Evolutionary conservation across 37 sponge, comb jelly and placozoan genomes (phyloP).

Genomic region (Spongia lamella): DNA sequence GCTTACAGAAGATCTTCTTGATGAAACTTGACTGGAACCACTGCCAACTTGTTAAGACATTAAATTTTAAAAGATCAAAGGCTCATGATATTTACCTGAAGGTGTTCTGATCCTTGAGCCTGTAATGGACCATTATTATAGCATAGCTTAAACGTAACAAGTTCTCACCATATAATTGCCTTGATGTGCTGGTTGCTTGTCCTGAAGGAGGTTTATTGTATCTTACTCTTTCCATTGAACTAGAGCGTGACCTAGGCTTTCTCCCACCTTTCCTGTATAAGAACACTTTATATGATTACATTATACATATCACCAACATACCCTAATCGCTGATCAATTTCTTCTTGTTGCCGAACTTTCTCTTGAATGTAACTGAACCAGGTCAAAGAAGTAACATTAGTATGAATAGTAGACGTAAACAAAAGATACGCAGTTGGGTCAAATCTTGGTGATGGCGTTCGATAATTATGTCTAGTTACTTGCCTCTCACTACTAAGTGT

Average conservation of each 20-base stretch:
- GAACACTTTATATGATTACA: too few species aligned
- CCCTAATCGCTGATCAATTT: conserved; percentile 39
- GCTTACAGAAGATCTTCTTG: conserved; percentile 27
- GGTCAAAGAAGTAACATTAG: too few species aligned
- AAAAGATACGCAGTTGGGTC: conserved; percentile 70
- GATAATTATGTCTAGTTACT: background rate
- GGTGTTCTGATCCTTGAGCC: too few species aligned
- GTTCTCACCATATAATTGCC: too few species aligned
- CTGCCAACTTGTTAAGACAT: background rate
- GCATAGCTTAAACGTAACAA: too few species aligned
- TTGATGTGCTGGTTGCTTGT: conserved; percentile 1
- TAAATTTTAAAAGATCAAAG: too few species aligned
- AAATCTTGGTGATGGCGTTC: conserved; percentile 49
- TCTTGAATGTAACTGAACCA: conserved; percentile 39
- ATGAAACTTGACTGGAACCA: conserved; percentile 35
- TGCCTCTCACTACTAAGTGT: background rate
- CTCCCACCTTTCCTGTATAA: too few species aligned
- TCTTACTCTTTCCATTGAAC: conserved; percentile 44
- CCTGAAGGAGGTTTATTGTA: conserved; percentile 10
- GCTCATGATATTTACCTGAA: too few species aligned
- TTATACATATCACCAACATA: too few species aligned
- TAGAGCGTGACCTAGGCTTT: conserved; percentile 51
- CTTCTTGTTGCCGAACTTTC: conserved; percentile 53
- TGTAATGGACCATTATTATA: too few species aligned
- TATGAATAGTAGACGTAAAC: too few species aligned